phyloP scores from a whole-genome alignment of 2,113 vertebrate genomes.

The Setophaga petechia region DNA sequence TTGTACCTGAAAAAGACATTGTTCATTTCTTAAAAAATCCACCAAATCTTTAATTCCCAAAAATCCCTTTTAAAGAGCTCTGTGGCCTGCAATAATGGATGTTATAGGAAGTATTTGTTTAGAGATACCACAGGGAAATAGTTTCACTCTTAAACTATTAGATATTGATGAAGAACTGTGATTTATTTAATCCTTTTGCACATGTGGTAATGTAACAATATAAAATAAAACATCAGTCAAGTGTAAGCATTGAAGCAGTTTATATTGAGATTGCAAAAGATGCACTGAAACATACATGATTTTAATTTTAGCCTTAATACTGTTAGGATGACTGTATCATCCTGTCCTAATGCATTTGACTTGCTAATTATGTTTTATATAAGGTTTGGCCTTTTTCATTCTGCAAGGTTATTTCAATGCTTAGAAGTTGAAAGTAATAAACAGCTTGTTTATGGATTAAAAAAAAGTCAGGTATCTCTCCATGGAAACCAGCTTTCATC shows the following conservation, averaged over 20 bases:
- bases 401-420: neutral
- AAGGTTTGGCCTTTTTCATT: neutral
- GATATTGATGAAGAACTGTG: neutral
- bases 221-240: neutral
- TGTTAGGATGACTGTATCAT: neutral
- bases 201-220: neutral
- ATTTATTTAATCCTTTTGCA: neutral
- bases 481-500: constrained; percentile 38
- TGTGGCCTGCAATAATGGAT: neutral
- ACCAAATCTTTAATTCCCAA: neutral
- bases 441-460: neutral
- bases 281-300: neutral
- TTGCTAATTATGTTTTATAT: neutral
- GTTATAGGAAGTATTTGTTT: neutral
- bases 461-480: constrained; percentile 6
- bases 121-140: neutral
- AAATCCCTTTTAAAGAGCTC: neutral
- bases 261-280: neutral
- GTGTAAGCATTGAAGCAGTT: neutral
- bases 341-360: neutral
- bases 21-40: neutral
- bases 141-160: neutral
- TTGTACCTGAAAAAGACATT: neutral
- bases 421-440: neutral
- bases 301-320: neutral